Conservation (phyloP, 2,888 invertebrate genomes). For the Lysandra bellargus region DNA sequence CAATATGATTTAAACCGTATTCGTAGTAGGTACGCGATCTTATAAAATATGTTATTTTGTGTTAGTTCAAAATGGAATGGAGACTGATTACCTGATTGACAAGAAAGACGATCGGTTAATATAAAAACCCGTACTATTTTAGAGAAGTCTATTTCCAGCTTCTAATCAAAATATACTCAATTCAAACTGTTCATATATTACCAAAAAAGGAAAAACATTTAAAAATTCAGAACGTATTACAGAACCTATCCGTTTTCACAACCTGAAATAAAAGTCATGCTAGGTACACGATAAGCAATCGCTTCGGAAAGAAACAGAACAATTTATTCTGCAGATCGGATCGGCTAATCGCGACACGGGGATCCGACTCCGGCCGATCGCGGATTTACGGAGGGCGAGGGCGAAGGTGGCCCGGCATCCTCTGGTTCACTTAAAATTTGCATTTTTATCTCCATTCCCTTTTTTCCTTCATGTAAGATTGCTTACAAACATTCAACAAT, state of each 20-base stretch:
- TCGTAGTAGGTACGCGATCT: too few species aligned
- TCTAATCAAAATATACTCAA: too few species aligned
- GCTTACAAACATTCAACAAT: background rate
- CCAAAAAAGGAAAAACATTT: too few species aligned
- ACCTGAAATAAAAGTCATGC: background rate
- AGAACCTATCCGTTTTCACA: background rate
- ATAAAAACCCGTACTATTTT: too few species aligned
- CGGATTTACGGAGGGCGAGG: slow-evolving; percentile 61
- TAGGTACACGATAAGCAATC: slow-evolving; percentile 7
- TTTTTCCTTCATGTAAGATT: slow-evolving; percentile 6
- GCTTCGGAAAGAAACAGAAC: slow-evolving; percentile 34
- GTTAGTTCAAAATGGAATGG: too few species aligned
- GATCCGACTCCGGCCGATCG: slow-evolving; percentile 53
- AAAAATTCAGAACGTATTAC: background rate
- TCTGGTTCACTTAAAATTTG: slow-evolving; percentile 51
- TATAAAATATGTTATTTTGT: too few species aligned
- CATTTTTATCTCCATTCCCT: slow-evolving; percentile 43
- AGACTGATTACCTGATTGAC: too few species aligned
- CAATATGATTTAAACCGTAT: too few species aligned
- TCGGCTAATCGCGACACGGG: slow-evolving; percentile 44
- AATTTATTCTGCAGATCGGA: slow-evolving; percentile 44
- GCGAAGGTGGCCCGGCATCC: slow-evolving; percentile 52
- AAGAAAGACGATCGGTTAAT: too few species aligned
- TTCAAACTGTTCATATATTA: too few species aligned
- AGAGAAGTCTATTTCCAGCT: too few species aligned